A percentile compares a stretch with the other conserved stretches of the same genome.
phyloP scores from a whole-genome alignment of 2,113 vertebrate genomes.

The Syngnathoides biaculeatus region DNA sequence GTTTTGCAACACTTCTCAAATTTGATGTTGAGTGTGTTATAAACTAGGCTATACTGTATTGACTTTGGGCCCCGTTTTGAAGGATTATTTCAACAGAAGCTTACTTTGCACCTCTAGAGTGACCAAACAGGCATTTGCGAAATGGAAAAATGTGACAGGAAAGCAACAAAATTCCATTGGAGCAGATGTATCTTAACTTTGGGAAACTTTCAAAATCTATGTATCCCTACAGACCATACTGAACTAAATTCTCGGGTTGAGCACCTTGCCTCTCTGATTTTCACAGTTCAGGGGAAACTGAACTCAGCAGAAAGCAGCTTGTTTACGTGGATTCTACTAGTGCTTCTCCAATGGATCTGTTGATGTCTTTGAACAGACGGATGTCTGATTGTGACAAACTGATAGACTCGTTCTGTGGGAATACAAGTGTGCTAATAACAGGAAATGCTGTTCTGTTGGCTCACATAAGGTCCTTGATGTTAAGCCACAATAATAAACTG shows the following conservation, averaged over 20 bases:
- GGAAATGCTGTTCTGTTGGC: conserved; percentile 74
- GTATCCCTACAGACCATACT: conserved; percentile 52
- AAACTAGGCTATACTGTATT: neutral
- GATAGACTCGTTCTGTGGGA: conserved; percentile 73
- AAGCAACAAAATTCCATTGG: conserved; percentile 42
- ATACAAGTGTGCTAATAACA: conserved; percentile 75
- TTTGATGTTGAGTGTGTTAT: neutral
- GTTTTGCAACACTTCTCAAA: neutral
- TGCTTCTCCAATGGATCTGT: conserved; percentile 60
- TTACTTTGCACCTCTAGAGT: neutral
- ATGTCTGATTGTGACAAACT: conserved; percentile 74
- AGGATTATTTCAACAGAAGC: conserved; percentile 7
- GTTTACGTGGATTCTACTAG: conserved; percentile 64
- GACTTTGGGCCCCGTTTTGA: neutral
- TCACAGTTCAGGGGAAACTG: conserved; percentile 66
- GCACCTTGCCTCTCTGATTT: conserved; percentile 58
- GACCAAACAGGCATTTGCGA: conserved; percentile 27
- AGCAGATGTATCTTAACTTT: conserved; percentile 50
- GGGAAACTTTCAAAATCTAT: conserved; percentile 38
- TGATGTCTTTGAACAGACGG: conserved; percentile 73
- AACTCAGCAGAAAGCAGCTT: conserved; percentile 73
- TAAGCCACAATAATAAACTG: conserved; percentile 69
- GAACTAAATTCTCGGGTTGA: conserved; percentile 57
- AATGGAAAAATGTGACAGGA: conserved; percentile 48
- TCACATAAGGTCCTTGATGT: conserved; percentile 71